Conservation (phyloP, 2,113 vertebrate genomes). For the Tretioscincus oriximinensis region DNA sequence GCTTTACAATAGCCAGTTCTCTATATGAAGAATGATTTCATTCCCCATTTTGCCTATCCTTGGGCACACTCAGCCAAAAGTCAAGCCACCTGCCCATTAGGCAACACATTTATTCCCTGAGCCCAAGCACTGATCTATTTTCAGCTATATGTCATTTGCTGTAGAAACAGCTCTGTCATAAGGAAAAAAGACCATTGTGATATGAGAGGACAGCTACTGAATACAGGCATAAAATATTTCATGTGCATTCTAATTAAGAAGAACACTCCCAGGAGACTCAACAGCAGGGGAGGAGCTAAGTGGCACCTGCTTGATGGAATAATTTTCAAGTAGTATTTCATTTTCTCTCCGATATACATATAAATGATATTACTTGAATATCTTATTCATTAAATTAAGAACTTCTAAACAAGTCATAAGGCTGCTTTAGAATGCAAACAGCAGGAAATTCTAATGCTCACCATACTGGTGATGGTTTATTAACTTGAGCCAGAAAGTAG, state of each 20-base stretch:
- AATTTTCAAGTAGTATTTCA: neutral
- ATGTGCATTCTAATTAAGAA: neutral
- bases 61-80: too few species aligned
- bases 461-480: neutral
- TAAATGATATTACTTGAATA: neutral
- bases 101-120: too few species aligned
- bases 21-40: too few species aligned
- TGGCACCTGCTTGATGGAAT: neutral
- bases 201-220: neutral
- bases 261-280: neutral
- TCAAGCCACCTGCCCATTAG: too few species aligned
- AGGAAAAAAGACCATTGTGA: neutral
- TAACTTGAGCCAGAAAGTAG: neutral
- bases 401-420: neutral
- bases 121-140: too few species aligned
- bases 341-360: neutral
- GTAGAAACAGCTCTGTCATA: too few species aligned
- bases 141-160: too few species aligned
- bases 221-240: neutral
- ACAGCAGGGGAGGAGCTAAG: neutral
- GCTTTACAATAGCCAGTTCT: too few species aligned
- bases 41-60: too few species aligned
- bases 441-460: neutral
- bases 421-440: neutral
- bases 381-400: neutral